phyloP scores from a whole-genome alignment of 2,797 vertebrate species.

The Semotilus atromaculatus region DNA sequence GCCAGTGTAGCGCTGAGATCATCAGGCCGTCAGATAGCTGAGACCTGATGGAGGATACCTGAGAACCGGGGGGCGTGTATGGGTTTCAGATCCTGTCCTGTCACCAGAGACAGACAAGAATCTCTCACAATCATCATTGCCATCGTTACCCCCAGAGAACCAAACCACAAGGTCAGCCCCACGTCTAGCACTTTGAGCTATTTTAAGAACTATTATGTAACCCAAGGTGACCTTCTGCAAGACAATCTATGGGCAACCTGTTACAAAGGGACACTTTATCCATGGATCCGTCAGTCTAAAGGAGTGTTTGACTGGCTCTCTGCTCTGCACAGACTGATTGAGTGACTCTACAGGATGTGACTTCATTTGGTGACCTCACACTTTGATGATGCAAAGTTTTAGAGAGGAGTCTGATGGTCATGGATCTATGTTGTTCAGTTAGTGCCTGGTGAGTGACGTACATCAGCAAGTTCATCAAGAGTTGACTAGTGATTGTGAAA shows the following conservation, averaged over 20 bases:
- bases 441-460: neutral
- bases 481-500: neutral
- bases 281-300: slow-evolving; percentile 6
- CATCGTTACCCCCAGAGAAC: slow-evolving; percentile 46
- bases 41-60: slow-evolving; percentile 56
- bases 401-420: neutral
- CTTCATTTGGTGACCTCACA: neutral
- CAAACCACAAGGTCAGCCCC: slow-evolving; percentile 45
- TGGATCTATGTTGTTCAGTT: neutral
- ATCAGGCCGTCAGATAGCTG: slow-evolving; percentile 34
- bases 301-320: slow-evolving; percentile 4
- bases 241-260: slow-evolving; percentile 35
- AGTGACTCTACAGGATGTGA: slow-evolving; percentile 23
- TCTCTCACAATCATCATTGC: slow-evolving; percentile 41
- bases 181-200: slow-evolving; percentile 41
- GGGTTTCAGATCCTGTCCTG: slow-evolving; percentile 49
- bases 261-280: slow-evolving; percentile 48
- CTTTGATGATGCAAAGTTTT: slow-evolving; percentile 10
- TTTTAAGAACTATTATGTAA: slow-evolving; percentile 57
- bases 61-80: slow-evolving; percentile 41
- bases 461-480: neutral
- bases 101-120: slow-evolving; percentile 56
- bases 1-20: slow-evolving; percentile 33
- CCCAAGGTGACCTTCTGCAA: slow-evolving; percentile 51
- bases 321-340: slow-evolving; percentile 20